Evolutionary conservation across 2,113 vertebrate genomes (phyloP).

Genomic region (Paradoxurus hermaphroditus): DNA sequence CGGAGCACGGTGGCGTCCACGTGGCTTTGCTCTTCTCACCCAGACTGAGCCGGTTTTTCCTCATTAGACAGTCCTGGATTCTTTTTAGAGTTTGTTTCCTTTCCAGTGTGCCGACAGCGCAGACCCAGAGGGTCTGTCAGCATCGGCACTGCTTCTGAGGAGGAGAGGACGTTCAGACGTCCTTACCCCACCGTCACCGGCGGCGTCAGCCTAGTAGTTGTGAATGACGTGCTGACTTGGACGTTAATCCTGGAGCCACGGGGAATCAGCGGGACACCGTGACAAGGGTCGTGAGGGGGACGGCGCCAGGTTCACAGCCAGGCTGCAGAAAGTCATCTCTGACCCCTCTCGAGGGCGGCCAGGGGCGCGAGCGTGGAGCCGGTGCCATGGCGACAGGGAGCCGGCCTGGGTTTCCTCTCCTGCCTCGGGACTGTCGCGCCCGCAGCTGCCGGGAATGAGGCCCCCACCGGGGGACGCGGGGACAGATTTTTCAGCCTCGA

Average conservation of each 20-base stretch:
- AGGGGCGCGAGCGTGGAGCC: no score
- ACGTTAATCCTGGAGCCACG: neutral
- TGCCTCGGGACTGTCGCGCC: neutral
- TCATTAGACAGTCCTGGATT: neutral
- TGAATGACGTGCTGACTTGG: no score
- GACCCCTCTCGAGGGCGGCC: neutral
- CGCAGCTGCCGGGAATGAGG: neutral
- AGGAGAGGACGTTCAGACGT: neutral
- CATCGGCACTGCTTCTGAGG: fast-evolving
- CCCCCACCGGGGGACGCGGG: no score
- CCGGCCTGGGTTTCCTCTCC: neutral
- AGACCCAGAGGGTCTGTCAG: no score
- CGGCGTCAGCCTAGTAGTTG: neutral
- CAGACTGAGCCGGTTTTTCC: neutral
- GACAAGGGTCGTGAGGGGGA: neutral
- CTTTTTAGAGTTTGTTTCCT: neutral
- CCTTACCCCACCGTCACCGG: neutral
- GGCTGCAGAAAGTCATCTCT: neutral
- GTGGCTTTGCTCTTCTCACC: neutral
- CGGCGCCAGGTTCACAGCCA: neutral
- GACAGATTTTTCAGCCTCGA: neutral
- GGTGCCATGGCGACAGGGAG: no score
- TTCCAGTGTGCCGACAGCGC: neutral
- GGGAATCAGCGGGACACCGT: neutral
- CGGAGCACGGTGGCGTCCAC: neutral